Percentiles rank a stretch among this genome's conserved stretches.
phyloP scores from a whole-genome alignment of 2,113 vertebrate species.

The Ageneiosus marmoratus region DNA sequence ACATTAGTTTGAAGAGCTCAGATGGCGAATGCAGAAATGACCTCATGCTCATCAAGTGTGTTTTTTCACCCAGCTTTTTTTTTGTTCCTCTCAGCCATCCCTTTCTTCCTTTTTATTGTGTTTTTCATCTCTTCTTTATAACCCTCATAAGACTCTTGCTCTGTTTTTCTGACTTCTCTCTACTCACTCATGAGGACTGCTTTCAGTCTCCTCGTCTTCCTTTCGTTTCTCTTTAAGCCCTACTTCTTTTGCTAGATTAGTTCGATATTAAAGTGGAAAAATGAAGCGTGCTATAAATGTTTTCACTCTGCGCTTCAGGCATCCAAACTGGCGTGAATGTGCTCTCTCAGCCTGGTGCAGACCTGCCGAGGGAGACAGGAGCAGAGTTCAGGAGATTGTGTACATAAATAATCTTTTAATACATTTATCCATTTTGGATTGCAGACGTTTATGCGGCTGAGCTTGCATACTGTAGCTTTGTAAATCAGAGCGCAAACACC shows the following conservation, averaged over 20 bases:
- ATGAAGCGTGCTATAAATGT: constrained; percentile 45
- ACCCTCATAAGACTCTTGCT: constrained; percentile 36
- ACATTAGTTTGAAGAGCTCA: constrained; percentile 32
- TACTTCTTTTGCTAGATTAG: constrained; percentile 51
- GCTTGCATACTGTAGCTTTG: constrained; percentile 49
- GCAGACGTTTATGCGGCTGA: constrained; percentile 41
- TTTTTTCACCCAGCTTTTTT: constrained; percentile 35
- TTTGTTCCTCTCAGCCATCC: constrained; percentile 17
- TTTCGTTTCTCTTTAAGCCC: constrained; percentile 37
- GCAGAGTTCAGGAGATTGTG: constrained; percentile 27
- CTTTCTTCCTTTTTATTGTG: constrained; percentile 51
- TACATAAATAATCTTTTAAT: constrained; percentile 59
- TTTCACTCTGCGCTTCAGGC: constrained; percentile 36
- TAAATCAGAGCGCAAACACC: constrained; percentile 54
- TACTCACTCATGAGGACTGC: constrained; percentile 21
- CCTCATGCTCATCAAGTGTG: constrained; percentile 37
- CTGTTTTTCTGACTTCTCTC: constrained; percentile 6
- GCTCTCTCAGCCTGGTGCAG: constrained; percentile 38
- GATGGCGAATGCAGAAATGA: constrained; percentile 41
- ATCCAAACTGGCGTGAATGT: constrained; percentile 45
- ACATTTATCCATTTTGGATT: constrained; percentile 55
- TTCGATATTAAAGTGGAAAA: constrained; percentile 43
- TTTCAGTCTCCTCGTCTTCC: constrained; percentile 25
- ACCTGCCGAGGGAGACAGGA: constrained; percentile 18
- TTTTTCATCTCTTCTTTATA: constrained; percentile 33